Conservation (phyloP, 2,113 vertebrate species). For the Chlorodrepanis virens region DNA sequence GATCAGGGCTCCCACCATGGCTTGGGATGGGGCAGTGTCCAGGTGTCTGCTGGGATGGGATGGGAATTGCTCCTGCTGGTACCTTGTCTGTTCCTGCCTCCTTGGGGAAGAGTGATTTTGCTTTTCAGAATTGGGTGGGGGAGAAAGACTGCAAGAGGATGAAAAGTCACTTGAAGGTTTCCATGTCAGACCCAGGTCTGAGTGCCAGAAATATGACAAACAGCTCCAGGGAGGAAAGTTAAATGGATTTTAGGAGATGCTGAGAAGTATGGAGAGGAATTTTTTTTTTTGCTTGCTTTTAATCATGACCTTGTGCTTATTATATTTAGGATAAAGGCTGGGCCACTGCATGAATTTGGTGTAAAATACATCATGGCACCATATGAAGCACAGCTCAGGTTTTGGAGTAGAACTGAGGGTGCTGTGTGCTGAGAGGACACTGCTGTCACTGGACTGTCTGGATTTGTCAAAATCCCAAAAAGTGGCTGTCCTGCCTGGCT, state of each 20-base stretch:
- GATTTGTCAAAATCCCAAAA: not conserved
- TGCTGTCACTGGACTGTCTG: not conserved
- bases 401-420: not conserved
- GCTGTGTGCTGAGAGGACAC: not conserved
- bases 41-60: not conserved
- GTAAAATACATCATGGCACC: not conserved
- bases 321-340: not conserved
- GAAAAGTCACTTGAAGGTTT: not conserved
- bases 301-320: not conserved
- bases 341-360: not conserved
- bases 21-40: not conserved
- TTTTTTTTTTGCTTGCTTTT: not conserved
- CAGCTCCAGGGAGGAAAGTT: not conserved
- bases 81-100: not conserved
- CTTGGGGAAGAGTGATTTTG: not conserved
- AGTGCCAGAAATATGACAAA: rapidly evolving
- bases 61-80: not conserved
- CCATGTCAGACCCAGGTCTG: not conserved
- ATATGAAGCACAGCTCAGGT: rapidly evolving
- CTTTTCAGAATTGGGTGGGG: not conserved
- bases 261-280: not conserved
- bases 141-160: not conserved
- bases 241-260: not conserved
- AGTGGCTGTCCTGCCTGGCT: not conserved
- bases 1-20: not conserved